Evolutionary conservation across 2,797 vertebrate species (phyloP).

Genomic region (Selene dorsalis): DNA sequence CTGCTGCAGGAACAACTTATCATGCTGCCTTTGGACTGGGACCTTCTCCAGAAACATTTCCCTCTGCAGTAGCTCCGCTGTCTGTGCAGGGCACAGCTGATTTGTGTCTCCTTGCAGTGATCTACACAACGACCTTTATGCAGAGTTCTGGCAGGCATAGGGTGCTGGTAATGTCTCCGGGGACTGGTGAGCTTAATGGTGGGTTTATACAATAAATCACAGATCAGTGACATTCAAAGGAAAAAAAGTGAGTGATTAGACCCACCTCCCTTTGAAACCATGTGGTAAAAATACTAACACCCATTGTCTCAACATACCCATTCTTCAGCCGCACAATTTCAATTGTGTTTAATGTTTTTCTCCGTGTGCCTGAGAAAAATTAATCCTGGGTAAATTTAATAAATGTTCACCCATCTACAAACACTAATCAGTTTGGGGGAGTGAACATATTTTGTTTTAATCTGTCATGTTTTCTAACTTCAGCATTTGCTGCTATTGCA

Average conservation of each 20-base stretch:
- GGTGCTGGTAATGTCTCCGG: conserved; percentile 57
- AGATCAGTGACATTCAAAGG: conserved; percentile 65
- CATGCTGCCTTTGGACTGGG: conserved; percentile 44
- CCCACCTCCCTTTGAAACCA: conserved; percentile 65
- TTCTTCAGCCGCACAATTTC: conserved; percentile 80
- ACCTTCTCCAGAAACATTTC: conserved; percentile 35
- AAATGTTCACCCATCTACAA: neutral
- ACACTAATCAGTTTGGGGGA: neutral
- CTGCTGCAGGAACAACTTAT: conserved; percentile 49
- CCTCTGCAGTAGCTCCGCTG: conserved; percentile 26
- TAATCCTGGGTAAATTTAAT: conserved; percentile 30
- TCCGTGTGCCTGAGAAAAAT: conserved; percentile 40
- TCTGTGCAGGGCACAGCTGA: conserved; percentile 26
- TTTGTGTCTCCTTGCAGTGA: conserved; percentile 46
- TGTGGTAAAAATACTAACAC: conserved; percentile 72
- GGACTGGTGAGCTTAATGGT: conserved; percentile 25
- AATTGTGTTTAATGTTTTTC: conserved; percentile 69
- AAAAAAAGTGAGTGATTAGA: conserved; percentile 61
- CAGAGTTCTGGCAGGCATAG: conserved; percentile 29
- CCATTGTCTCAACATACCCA: conserved; percentile 73
- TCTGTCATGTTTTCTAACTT: neutral
- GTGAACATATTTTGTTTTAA: neutral
- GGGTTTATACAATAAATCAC: conserved; percentile 60
- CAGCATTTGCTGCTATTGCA: neutral
- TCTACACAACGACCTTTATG: conserved; percentile 47